Evolutionary conservation across 2,113 vertebrate species (phyloP).

Genomic region (Neopipo cinnamomea): DNA sequence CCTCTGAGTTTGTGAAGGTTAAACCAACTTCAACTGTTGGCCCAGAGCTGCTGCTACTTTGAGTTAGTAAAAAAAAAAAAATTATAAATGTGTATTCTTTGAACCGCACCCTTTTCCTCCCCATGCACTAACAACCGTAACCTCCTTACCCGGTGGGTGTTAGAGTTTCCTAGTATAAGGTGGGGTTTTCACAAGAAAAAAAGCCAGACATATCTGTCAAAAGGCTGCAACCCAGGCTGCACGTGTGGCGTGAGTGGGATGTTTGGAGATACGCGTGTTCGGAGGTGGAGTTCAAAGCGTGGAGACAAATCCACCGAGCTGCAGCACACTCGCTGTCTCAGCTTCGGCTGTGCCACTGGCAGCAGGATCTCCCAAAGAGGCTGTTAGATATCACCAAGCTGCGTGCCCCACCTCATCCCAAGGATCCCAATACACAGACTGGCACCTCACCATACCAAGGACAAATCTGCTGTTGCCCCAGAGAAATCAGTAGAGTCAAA

Average conservation of each 20-base stretch:
- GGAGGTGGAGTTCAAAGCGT: fast-evolving
- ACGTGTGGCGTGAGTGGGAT: fast-evolving
- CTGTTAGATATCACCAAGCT: background rate
- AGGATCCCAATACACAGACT: background rate
- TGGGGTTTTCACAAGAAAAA: background rate
- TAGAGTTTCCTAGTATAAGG: background rate
- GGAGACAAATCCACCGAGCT: background rate
- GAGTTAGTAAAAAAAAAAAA: background rate
- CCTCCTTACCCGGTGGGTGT: background rate
- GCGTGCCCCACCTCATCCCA: fast-evolving
- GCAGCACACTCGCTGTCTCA: background rate
- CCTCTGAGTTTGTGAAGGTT: background rate
- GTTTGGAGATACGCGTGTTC: background rate
- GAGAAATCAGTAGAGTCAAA: background rate
- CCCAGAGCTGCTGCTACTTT: background rate
- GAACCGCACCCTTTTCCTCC: background rate
- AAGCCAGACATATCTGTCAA: background rate
- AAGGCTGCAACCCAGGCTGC: background rate
- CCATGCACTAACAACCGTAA: background rate
- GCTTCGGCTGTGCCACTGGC: fast-evolving
- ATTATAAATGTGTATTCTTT: background rate
- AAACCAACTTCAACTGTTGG: background rate
- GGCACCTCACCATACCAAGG: background rate
- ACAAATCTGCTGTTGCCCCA: background rate
- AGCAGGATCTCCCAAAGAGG: background rate